Base-by-base conservation (phyloP, 2,113 vertebrate genomes). In the Blennius ocellaris region DNA sequence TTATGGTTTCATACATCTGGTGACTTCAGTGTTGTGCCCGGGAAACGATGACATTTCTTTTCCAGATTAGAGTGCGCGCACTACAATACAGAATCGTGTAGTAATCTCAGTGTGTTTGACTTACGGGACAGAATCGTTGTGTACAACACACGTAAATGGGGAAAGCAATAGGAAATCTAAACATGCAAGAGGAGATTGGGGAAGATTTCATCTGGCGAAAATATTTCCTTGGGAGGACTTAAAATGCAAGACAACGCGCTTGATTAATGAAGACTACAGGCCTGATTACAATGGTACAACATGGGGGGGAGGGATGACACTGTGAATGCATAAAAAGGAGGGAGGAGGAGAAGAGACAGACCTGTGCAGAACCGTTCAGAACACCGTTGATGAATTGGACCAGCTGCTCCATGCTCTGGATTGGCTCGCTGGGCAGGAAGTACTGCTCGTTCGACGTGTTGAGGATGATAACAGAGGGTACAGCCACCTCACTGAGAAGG, bases 371-470 rank as follows among this genome's bases (percentile, higher is more conserved):
- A 70, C 98, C 98, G 69, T 98, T 96, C 92, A 98, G 72, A 70
- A 99, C 94, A 14, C 92, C 87, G 82, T 89, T 95, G 91, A 99
- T 97, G 90, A 99, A 99, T 47, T 93, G 92, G 82, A 98, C 95
- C 93, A 99, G 93, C 87, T 99, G 96, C 85, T 97, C 94, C 58
- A 93, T 87, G 73, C 65, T 95, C 67, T 93, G 88, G n/a, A 96
- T 90, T 12, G 93, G 88, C 80, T 94, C 94, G 10, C 91, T 81
- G 64, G 97, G 95, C 69, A 98, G 83, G 87, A 97, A 99, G 94
- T 99, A 99, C 64, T 99, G 96, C 76, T 99, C 97, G 62, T 97
- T 99, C 72, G 97, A 99, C 51, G 97, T 98, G 86, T 99, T 99
- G 86, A 98, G 86, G 63, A 99, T 95, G 89, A 99, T 95, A 64